phyloP scores from a whole-genome alignment of 2,797 vertebrate genomes.

The Typhlichthys eigenmanni region DNA sequence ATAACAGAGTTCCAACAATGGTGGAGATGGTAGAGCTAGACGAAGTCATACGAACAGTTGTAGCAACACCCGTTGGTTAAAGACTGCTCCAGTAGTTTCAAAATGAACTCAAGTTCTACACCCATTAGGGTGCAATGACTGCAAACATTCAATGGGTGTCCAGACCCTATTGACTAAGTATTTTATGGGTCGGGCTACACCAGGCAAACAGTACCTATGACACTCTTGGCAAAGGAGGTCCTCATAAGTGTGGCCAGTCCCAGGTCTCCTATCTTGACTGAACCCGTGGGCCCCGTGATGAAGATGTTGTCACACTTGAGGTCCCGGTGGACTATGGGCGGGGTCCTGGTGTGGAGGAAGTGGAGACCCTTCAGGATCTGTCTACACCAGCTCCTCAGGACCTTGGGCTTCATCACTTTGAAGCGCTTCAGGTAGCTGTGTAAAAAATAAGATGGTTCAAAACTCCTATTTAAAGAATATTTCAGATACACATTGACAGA shows the following conservation, averaged over 20 bases:
- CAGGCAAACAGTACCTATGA: slow-evolving; percentile 80
- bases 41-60: too few species aligned
- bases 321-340: slow-evolving; percentile 93
- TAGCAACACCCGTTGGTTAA: too few species aligned
- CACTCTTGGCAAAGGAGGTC: slow-evolving; percentile 94
- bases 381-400: slow-evolving; percentile 92
- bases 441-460: background rate
- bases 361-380: slow-evolving; percentile 94
- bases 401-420: slow-evolving; percentile 93
- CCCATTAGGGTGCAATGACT: too few species aligned
- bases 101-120: too few species aligned
- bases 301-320: slow-evolving; percentile 98
- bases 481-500: slow-evolving; percentile 5
- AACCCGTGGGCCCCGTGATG: slow-evolving; percentile 92
- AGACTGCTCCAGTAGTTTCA: too few species aligned
- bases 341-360: slow-evolving; percentile 90
- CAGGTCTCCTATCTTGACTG: slow-evolving; percentile 94
- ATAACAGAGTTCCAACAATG: too few species aligned
- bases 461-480: background rate
- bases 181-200: too few species aligned
- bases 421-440: slow-evolving; percentile 90
- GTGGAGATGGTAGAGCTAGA: too few species aligned
- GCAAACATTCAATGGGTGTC: too few species aligned
- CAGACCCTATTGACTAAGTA: too few species aligned
- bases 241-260: slow-evolving; percentile 93